phyloP scores from a whole-genome alignment of 2,113 vertebrate genomes.

The Conger conger region DNA sequence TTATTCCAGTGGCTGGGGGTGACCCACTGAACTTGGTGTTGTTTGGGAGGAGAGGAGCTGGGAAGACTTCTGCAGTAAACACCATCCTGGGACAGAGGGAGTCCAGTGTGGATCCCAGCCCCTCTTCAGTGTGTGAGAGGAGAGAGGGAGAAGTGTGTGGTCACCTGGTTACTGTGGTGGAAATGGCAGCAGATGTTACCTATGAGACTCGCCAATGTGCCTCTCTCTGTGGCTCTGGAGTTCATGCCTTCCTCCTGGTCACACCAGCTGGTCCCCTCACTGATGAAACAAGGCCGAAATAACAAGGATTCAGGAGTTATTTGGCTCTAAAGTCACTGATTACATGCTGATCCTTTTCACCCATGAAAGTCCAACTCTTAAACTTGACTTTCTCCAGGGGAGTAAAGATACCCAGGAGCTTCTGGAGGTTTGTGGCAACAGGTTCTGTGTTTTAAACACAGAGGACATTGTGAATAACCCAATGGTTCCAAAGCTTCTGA shows the following conservation, averaged over 20 bases:
- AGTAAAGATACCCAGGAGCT: conserved; percentile 16
- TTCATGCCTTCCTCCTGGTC: conserved; percentile 37
- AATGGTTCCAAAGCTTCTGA: background rate
- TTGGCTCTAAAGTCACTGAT: conserved; percentile 12
- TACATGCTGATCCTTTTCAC: conserved; percentile 35
- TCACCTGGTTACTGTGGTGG: background rate
- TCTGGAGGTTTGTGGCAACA: conserved; percentile 20
- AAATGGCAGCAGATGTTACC: conserved; percentile 29
- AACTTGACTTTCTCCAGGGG: background rate
- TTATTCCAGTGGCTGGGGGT: background rate
- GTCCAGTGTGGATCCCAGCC: conserved; percentile 16
- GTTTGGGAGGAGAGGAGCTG: conserved; percentile 33
- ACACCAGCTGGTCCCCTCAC: conserved; percentile 13
- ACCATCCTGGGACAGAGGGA: background rate
- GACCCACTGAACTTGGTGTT: conserved; percentile 39
- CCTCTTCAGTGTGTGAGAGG: background rate
- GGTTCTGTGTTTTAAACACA: conserved; percentile 27
- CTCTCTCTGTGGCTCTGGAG: conserved; percentile 39
- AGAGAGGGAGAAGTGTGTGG: background rate
- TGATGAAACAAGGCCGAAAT: conserved; percentile 37
- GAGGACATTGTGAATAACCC: conserved; percentile 31
- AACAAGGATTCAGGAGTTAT: conserved; percentile 25
- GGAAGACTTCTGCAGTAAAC: conserved; percentile 32
- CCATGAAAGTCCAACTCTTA: conserved; percentile 5
- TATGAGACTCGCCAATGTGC: conserved; percentile 17